Evolutionary conservation across 2,888 invertebrate species (phyloP).

Genomic region (Andrena hattorfiana): DNA sequence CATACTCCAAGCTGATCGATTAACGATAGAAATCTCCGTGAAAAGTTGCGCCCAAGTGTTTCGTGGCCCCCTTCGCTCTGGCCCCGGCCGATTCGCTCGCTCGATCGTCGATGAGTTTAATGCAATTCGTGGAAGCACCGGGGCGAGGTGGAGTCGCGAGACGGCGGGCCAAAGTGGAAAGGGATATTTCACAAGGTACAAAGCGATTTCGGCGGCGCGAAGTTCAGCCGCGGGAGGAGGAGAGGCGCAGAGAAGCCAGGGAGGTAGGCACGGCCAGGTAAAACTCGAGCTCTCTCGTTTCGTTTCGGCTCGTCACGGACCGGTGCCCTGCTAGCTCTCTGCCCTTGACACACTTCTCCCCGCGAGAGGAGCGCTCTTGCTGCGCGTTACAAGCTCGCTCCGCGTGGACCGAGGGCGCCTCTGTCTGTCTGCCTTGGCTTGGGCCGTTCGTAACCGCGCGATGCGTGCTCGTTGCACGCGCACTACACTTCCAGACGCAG

Average conservation of each 20-base stretch:
- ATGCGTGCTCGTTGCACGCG: background rate
- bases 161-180: background rate
- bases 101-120: conserved; percentile 6
- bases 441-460: background rate
- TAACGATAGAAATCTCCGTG: too few relatives aligned
- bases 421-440: conserved; percentile 31
- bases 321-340: conserved; percentile 77
- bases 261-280: conserved; percentile 67
- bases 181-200: conserved; percentile 43
- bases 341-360: conserved; percentile 84
- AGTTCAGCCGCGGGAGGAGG: conserved; percentile 33
- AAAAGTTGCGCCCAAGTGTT: too few relatives aligned
- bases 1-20: too few relatives aligned
- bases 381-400: conserved; percentile 59
- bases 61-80: background rate
- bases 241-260: conserved; percentile 15
- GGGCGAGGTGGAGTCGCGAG: conserved; percentile 5
- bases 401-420: conserved; percentile 66
- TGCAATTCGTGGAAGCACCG: conserved; percentile 34
- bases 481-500: background rate
- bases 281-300: conserved; percentile 69
- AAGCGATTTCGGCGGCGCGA: conserved; percentile 48
- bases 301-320: conserved; percentile 82
- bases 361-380: conserved; percentile 70
- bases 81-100: background rate